A percentile compares a stretch with the other conserved stretches of the same genome.
phyloP scores from a whole-genome alignment of 2,888 invertebrate genomes.

The Machimus rusticus region DNA sequence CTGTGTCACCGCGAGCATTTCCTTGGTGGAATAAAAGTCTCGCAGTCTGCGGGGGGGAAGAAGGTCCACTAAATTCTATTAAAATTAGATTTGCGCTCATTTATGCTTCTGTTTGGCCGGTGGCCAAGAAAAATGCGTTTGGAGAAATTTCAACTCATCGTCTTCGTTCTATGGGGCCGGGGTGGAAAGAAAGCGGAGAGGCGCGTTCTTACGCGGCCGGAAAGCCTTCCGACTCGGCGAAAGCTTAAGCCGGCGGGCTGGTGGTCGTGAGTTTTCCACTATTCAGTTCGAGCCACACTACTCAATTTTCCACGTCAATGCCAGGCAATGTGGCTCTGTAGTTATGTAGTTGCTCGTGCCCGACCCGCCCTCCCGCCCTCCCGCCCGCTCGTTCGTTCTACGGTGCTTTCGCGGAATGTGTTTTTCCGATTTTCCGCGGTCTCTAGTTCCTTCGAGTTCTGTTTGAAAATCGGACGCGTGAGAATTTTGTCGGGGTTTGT shows the following conservation, averaged over 20 bases:
- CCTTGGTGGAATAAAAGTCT: not conserved
- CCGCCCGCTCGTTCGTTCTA: not conserved
- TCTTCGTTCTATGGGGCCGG: not conserved
- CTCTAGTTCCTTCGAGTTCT: conserved; percentile 20
- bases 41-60: not conserved
- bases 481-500: not conserved
- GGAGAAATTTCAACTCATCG: conserved; percentile 1
- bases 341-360: not conserved
- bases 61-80: not conserved
- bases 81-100: conserved; percentile 15
- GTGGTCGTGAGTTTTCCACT: conserved; percentile 24
- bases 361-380: not conserved
- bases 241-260: not conserved
- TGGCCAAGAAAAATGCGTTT: conserved; percentile 15
- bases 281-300: not conserved
- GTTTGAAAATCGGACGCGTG: conserved; percentile 37
- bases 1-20: not conserved
- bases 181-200: not conserved
- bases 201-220: not conserved
- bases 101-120: not conserved
- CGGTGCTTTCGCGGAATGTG: not conserved
- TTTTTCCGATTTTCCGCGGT: conserved; percentile 12
- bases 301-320: not conserved
- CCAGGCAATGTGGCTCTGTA: not conserved
- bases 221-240: not conserved